Conservation (phyloP, 2,113 vertebrate species). For the Datnioides undecimradiatus region DNA sequence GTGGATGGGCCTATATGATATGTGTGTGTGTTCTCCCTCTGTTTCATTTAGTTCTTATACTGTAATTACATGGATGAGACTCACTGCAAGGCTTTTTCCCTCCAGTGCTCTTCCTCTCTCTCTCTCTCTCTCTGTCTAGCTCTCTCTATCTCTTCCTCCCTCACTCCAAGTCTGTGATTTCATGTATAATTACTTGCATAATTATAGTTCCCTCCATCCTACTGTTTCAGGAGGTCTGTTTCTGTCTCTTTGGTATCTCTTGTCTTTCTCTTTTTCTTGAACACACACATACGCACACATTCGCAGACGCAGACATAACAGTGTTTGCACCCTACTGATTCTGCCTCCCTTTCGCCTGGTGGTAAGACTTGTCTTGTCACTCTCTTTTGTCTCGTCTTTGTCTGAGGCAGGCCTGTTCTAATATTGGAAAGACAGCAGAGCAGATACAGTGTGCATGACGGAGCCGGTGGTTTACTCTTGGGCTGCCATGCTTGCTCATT, state of each 20-base stretch:
- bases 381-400: constrained; percentile 54
- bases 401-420: constrained; percentile 63
- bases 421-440: constrained; percentile 64
- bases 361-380: constrained; percentile 51
- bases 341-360: constrained; percentile 39
- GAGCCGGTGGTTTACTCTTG: constrained; percentile 43
- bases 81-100: constrained; percentile 59
- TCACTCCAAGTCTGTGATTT: constrained; percentile 75
- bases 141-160: constrained; percentile 48
- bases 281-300: constrained; percentile 3
- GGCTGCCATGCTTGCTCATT: constrained; percentile 56
- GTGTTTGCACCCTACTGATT: constrained; percentile 27
- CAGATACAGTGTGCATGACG: constrained; percentile 53
- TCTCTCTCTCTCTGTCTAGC: constrained; percentile 30
- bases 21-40: constrained; percentile 54
- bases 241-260: constrained; percentile 57
- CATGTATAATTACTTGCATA: constrained; percentile 85
- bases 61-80: constrained; percentile 81
- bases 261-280: constrained; percentile 21
- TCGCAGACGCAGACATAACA: constrained; percentile 18
- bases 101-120: constrained; percentile 61
- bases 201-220: constrained; percentile 81
- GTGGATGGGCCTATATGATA: constrained; percentile 47
- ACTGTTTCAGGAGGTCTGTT: constrained; percentile 77
- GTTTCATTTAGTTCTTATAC: constrained; percentile 72